Base-by-base conservation (phyloP, 2,797 vertebrate species). In the Artibeus jamaicensis region DNA sequence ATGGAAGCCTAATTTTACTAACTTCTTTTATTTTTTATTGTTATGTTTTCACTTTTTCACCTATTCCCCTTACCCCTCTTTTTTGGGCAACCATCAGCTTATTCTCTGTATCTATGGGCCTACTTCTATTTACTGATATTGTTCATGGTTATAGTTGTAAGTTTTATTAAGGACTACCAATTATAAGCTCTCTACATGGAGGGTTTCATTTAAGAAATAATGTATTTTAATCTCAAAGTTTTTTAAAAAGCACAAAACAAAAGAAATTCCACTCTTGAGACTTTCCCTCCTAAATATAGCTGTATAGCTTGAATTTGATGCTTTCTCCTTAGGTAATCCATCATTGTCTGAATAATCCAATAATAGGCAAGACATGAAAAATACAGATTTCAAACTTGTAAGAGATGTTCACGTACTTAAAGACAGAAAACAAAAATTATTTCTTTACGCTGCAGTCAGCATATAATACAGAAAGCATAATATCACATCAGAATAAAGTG, bases 271-370 rank as follows among this genome's bases (percentile, higher is more conserved):
- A 59, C 3, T 53, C 1, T 57, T 94, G 44, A 81, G 70, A 90
- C 37, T 62, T 39, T 74, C 65, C 83, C 2, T 87, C 9, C 90
- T 86, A 84, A 83, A 76, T 79, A n/a, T 81, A 29, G 3, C 8
- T 12, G 37, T 26, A 29, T 70, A 62, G 50, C 1, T 11, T 78
- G 10, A 82, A 46, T 32, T 37, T 50, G 26, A 62, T 73, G 0
- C 76, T 94, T 21, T 78, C 14, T 87, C 32, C 21, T 42, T 48
- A 81, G 87, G 57, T 0, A 16, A 24, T 79, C 39, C 1, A 34
- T 82, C 24, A 86, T 57, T 59, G 48, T 70, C 50, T 95, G 68
- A 96, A 76, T 15, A 96, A 79, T 37, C 14, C 87, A 67, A 15
- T 48, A 79, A 12, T 67, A 67, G 3, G 7, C 78, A 91, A 77